phyloP scores from a whole-genome alignment of 2,113 vertebrate species.

The Aptenodytes patagonicus region DNA sequence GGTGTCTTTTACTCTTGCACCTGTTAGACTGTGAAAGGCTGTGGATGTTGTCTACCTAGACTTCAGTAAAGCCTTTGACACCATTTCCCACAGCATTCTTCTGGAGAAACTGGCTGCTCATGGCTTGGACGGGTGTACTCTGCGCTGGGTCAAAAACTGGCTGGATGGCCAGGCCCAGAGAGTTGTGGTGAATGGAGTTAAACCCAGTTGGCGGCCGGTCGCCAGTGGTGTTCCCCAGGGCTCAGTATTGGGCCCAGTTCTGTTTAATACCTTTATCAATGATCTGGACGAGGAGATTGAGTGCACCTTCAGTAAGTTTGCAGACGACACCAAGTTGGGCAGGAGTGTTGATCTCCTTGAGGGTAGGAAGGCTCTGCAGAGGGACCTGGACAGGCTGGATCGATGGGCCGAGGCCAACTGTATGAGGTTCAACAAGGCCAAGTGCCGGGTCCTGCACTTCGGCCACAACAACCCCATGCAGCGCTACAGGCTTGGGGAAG shows the following conservation, averaged over 20 bases:
- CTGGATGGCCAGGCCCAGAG: too few relatives aligned
- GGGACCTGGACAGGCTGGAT: too few relatives aligned
- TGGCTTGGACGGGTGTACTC: too few relatives aligned
- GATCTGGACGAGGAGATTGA: not conserved
- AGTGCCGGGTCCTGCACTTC: not conserved
- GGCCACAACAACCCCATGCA: not conserved
- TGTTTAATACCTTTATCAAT: not conserved
- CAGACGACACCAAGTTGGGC: not conserved
- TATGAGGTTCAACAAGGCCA: not conserved
- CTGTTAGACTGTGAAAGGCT: not conserved
- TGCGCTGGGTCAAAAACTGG: too few relatives aligned
- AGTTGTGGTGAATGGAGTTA: too few relatives aligned
- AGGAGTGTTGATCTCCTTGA: not conserved
- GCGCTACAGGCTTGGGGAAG: not conserved
- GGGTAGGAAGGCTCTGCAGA: not conserved
- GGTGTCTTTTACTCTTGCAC: not conserved
- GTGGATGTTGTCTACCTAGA: too few relatives aligned
- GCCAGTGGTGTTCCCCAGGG: too few relatives aligned
- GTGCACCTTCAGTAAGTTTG: not conserved
- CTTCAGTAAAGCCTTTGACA: too few relatives aligned
- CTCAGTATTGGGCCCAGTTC: too few relatives aligned
- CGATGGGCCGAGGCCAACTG: fast-evolving
- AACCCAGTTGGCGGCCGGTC: too few relatives aligned
- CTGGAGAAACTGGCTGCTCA: too few relatives aligned
- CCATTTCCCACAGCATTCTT: too few relatives aligned